Evolutionary conservation across 2,113 vertebrate genomes (phyloP).

Genomic region (pig (Sus scrofa)): DNA sequence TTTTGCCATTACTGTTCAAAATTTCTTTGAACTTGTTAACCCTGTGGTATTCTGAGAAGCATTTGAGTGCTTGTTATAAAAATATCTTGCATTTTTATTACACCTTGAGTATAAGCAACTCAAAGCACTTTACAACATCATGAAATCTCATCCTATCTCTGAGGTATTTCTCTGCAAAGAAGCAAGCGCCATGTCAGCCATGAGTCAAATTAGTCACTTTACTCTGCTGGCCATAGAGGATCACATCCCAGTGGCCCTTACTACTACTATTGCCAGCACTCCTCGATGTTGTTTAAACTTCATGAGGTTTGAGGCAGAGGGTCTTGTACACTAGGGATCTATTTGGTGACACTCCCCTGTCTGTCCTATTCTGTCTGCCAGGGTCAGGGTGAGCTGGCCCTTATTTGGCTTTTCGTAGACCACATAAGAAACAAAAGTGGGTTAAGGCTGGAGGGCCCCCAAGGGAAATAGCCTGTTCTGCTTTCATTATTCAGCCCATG

Average conservation of each 20-base stretch:
- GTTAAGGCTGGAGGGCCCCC: neutral
- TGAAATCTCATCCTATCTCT: neutral
- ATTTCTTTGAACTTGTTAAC: constrained; percentile 81
- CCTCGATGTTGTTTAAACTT: constrained; percentile 35
- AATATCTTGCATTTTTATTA: constrained; percentile 60
- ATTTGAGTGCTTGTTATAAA: constrained; percentile 63
- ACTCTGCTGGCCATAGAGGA: neutral
- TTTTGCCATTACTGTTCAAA: constrained; percentile 77
- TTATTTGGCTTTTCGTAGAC: constrained; percentile 30
- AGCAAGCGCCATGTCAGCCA: neutral
- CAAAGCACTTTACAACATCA: neutral
- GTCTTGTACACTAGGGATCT: neutral
- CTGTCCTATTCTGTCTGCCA: neutral
- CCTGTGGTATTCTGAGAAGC: constrained; percentile 69
- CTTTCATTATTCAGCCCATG: neutral
- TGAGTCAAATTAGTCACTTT: constrained; percentile 41
- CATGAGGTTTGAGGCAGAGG: neutral
- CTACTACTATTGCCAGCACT: neutral
- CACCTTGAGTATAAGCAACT: constrained; percentile 53
- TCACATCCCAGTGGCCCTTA: neutral
- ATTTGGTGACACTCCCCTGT: neutral
- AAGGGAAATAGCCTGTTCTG: neutral
- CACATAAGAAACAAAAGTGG: constrained; percentile 16
- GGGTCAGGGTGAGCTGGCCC: neutral
- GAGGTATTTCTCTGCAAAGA: constrained; percentile 38